Base-by-base conservation (phyloP, 2,797 vertebrate genomes). In the Leuciscus waleckii region DNA sequence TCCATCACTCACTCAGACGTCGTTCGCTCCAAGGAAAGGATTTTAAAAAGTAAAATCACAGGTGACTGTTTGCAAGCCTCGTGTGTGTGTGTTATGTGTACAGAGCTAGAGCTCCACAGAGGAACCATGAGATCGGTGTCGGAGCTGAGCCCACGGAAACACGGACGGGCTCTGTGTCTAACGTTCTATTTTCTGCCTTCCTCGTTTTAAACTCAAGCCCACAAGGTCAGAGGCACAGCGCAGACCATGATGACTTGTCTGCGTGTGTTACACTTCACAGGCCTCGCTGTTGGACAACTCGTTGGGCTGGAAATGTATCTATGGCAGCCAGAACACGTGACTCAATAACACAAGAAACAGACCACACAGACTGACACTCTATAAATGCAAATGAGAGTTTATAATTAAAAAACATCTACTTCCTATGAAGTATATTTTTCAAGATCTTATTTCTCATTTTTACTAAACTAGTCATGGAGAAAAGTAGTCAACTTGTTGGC, bases 61-160 rank as follows among this genome's bases (percentile, higher is more conserved):
- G 32, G 39, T 23, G 37, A 46, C 35, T 43, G 79, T 74, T 76
- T 39, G 70, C 54, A n/a, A 32, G 49, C 37, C 3, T 41, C 0
- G 17, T 61, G 39, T 80, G 67, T 81, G 84, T 77, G 80, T 54
- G 71, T 75, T 83, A 13, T 83, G 43, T 85, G 77, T 68, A 41
- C 37, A 82, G 79, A 82, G 81, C 51, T 71, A 43, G 23, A 35
- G 69, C 56, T 84, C 37, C 32, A 32, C 73, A 54, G 29, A 29
- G 35, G 90, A 92, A 94, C 91, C 92, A 69, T 71, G 69, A 89
- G 92, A 89, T 96, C 94, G 88, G 93, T 96, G 94, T 92, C 94
- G 88, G 70, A 70, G 87, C 89, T 92, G 93, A 92, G 86, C 90
- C 68, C 89, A 90, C 83, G 76, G 87, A 92, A 90, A 89, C 81